Evolutionary conservation across 2,797 vertebrate genomes (phyloP).

Genomic region (Fistularia commersonii): DNA sequence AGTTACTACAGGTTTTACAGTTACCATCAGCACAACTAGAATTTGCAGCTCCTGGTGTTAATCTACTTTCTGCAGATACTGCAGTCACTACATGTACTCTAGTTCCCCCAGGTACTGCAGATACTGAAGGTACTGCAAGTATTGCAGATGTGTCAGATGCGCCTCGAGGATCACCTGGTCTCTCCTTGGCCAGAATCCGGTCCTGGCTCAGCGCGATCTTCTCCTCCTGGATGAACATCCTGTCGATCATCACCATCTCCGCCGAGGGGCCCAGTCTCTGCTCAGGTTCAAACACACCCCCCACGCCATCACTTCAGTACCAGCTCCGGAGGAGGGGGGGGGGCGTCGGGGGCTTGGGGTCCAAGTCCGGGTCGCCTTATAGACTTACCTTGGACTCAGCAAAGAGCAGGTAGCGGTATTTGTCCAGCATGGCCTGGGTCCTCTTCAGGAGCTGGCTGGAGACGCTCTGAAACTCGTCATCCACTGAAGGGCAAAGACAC

Average conservation of each 20-base stretch:
- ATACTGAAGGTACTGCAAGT: no score
- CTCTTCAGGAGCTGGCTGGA: constrained; percentile 88
- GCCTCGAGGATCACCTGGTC: constrained; percentile 87
- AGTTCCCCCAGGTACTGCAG: background rate
- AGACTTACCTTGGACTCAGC: constrained; percentile 88
- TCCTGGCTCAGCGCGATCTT: constrained; percentile 86
- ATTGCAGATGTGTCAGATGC: no score
- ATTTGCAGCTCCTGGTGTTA: no score
- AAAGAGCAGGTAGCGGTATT: constrained; percentile 89
- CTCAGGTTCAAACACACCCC: constrained; percentile 19
- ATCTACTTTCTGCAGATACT: no score
- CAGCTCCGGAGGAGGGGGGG: constrained; percentile 15
- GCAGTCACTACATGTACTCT: no score
- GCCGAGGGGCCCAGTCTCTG: constrained; percentile 92
- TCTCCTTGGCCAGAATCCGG: constrained; percentile 86
- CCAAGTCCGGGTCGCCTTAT: constrained; percentile 11
- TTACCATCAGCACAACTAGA: no score
- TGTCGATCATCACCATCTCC: constrained; percentile 97
- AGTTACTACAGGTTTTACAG: no score
- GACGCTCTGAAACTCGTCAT: constrained; percentile 91
- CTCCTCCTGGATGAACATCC: constrained; percentile 96
- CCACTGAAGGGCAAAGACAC: constrained; percentile 75
- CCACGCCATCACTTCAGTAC: constrained; percentile 41
- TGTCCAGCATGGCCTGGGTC: constrained; percentile 94
- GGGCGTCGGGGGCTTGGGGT: background rate